Conservation (phyloP, 2,113 vertebrate species). For the Neolamprologus sp. region DNA sequence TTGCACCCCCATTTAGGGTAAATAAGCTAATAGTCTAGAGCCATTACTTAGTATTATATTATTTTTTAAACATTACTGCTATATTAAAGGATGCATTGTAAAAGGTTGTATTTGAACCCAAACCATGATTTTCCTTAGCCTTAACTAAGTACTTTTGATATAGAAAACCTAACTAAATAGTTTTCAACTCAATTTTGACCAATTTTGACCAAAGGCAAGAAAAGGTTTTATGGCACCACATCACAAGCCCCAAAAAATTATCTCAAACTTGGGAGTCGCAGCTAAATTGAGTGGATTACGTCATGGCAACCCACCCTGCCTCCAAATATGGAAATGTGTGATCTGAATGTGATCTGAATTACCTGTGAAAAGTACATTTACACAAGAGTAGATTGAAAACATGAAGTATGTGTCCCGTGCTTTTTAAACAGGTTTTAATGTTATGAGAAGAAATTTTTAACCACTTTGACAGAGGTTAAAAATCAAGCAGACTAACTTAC, state of each 20-base stretch:
- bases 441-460: not conserved
- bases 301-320: not conserved
- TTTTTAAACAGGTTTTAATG: not conserved
- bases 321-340: not conserved
- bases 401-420: not conserved
- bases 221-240: not conserved
- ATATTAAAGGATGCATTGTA: not conserved
- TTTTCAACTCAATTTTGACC: not conserved
- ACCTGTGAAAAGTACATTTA: not conserved
- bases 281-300: not conserved
- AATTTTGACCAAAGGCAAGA: not conserved
- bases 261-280: not conserved
- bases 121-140: not conserved
- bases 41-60: not conserved
- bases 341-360: not conserved
- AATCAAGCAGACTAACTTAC: not conserved
- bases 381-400: not conserved
- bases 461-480: not conserved
- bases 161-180: not conserved
- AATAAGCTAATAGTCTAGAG: not conserved
- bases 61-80: not conserved
- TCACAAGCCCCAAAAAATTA: accelerated
- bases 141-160: not conserved
- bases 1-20: not conserved
- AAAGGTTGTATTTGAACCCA: not conserved